Evolutionary conservation across 2,797 vertebrate genomes (phyloP), one percentile per base, ranked within the genome.

Genomic region (Chaenodraco wilsoni): DNA sequence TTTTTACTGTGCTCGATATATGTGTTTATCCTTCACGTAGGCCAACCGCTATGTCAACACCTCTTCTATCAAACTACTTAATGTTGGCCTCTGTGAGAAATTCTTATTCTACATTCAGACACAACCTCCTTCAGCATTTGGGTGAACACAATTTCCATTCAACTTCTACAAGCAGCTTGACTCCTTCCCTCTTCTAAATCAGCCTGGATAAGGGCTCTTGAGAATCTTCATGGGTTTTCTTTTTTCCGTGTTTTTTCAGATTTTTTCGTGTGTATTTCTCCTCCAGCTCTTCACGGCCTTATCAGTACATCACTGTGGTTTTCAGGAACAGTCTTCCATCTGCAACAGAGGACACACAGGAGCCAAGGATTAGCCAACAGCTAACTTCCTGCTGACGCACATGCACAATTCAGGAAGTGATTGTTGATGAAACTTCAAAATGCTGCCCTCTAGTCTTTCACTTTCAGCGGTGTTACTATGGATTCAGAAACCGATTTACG

Each of bases 251-350:
- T 84, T 91, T 87, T 84, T 83, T 89, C 87, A 72, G 84, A 51
- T 87, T 89, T 79, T 55, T 89, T 87, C 63, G 80, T 87, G 62
- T 92, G 88, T 74, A 58, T 79, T 89, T 81, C 90, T 90, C 88
- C 92, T 94, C 93, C 93, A 92, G 91, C 87, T 89, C 87, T 75
- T 78, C 46, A 2, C 40, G 68, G 74, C 81, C 90, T 87, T 92
- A 92, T 99, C 96, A 99, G 91, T 99, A 99, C 98, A 99, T 99
- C 94, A 99, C 97, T 82, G 97, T 96, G 91, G 97, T 99, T 96
- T 99, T 99, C 96, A 99, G 96, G 96, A 98, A 99, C 92, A 99
- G 97, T 95, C 98, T 96, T 95, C 98, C 98, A 96, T 99, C 98
- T 99, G 95, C 89, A 96, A 95, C 71, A 89, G 81, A 92, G 78